Percentiles rank a stretch among this genome's conserved stretches.
Conservation (phyloP, 2,888 invertebrate genomes). For the Lasioglossum vierecki region DNA sequence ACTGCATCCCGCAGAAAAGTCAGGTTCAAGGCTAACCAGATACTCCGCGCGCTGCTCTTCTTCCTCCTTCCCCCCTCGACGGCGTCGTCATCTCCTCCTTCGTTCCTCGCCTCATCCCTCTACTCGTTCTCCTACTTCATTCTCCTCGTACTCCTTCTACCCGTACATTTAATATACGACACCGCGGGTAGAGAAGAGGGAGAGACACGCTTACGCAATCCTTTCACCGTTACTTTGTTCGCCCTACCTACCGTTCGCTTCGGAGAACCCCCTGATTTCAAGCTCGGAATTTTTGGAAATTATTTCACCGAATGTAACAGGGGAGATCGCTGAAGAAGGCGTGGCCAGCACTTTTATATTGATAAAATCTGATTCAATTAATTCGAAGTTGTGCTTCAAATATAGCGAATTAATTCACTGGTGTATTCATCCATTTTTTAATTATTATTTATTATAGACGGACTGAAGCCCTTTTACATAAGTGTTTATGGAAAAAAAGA, state of each 20-base stretch:
- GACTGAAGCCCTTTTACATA: no score
- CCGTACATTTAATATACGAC: constrained; percentile 56
- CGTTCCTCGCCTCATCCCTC: constrained; percentile 24
- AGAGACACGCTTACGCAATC: constrained; percentile 70
- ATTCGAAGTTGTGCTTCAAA: not conserved
- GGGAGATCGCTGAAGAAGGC: not conserved
- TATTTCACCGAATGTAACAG: not conserved
- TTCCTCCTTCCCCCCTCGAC: constrained; percentile 19
- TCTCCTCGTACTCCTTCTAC: constrained; percentile 26
- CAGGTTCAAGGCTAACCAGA: constrained; percentile 73
- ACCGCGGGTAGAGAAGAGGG: constrained; percentile 11
- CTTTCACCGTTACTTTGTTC: constrained; percentile 72
- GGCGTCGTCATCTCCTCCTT: constrained; percentile 14
- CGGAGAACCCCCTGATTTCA: constrained; percentile 6
- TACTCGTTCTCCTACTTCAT: constrained; percentile 26
- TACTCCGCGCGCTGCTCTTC: constrained; percentile 42
- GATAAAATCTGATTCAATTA: not conserved
- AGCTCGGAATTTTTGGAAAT: not conserved
- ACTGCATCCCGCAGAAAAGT: constrained; percentile 66
- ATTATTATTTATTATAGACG: no score
- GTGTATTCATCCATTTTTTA: no score
- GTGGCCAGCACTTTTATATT: not conserved
- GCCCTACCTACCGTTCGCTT: constrained; percentile 31
- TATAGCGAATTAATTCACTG: no score
- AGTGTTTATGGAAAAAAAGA: no score